These are phyloP conservation scores for Neocrepidodera transversa DNA, from an alignment of 2,888 invertebrate genomes.

Conservation along the genomic window DNA sequence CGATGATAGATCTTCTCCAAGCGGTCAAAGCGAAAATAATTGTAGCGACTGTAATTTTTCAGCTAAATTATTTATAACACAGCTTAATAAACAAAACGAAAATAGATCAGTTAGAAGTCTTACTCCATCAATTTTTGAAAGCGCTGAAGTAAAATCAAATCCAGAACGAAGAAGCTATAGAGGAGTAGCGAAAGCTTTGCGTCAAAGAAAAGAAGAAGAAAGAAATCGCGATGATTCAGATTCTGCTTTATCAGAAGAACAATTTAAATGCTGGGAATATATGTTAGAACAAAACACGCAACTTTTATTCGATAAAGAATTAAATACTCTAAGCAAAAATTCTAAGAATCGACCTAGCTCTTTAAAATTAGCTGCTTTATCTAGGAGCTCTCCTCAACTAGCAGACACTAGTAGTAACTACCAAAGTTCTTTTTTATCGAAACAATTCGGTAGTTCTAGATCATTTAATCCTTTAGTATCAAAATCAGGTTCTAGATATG, in stretches of 20 bases:
- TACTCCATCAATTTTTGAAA: conserved; percentile 57
- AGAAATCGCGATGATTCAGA: conserved; percentile 64
- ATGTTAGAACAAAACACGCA: conserved; percentile 92
- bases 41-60: conserved; percentile 61
- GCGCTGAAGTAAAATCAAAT: conserved; percentile 61
- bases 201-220: conserved; percentile 71
- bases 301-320: conserved; percentile 84
- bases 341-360: conserved; percentile 64
- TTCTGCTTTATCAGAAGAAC: conserved; percentile 78
- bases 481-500: conserved; percentile 67
- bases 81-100: conserved; percentile 56
- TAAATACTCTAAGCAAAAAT: conserved; percentile 74
- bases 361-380: conserved; percentile 65
- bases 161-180: conserved; percentile 66
- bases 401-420: conserved; percentile 53
- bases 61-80: conserved; percentile 58
- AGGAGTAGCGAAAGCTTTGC: conserved; percentile 68
- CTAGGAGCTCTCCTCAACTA: conserved; percentile 75
- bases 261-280: conserved; percentile 92
- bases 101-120: conserved; percentile 53
- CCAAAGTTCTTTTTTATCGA: conserved; percentile 68
- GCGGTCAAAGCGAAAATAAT: conserved; percentile 83
- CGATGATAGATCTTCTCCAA: conserved; percentile 83
- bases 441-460: conserved; percentile 81
- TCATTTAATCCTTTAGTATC: conserved; percentile 73